A percentile compares a stretch with the other conserved stretches of the same genome.
These are phyloP conservation scores for Suricata suricatta DNA, from an alignment of 2,113 vertebrate genomes.

Conservation along the genomic window DNA sequence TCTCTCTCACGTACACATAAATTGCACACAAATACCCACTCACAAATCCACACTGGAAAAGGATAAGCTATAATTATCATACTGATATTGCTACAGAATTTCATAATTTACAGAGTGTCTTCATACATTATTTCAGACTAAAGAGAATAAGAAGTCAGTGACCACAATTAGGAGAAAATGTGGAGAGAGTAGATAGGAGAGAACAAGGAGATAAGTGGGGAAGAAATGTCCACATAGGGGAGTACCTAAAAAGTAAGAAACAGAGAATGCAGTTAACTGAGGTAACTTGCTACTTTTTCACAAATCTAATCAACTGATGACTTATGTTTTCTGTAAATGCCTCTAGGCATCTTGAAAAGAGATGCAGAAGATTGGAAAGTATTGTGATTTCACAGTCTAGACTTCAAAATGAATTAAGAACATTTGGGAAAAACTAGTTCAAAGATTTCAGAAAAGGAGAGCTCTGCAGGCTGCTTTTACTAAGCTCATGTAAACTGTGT, in stretches of 20 bases:
- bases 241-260: neutral
- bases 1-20: too few species aligned
- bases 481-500: neutral
- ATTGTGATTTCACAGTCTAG: constrained; percentile 25
- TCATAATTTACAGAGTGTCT: neutral
- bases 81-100: neutral
- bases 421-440: constrained; percentile 3
- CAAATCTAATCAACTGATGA: neutral
- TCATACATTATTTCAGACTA: neutral
- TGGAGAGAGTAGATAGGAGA: neutral
- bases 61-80: neutral
- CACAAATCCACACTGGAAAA: neutral
- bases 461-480: neutral
- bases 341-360: neutral
- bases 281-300: neutral
- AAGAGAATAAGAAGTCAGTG: neutral
- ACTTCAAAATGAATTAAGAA: neutral
- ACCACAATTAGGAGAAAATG: neutral
- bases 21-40: neutral
- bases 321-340: neutral
- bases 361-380: neutral
- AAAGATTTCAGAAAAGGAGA: neutral
- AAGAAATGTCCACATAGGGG: neutral
- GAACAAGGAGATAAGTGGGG: neutral
- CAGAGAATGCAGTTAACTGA: neutral